Evolutionary conservation across 2,113 vertebrate species (phyloP).

Genomic region (Ariopsis seemanni): DNA sequence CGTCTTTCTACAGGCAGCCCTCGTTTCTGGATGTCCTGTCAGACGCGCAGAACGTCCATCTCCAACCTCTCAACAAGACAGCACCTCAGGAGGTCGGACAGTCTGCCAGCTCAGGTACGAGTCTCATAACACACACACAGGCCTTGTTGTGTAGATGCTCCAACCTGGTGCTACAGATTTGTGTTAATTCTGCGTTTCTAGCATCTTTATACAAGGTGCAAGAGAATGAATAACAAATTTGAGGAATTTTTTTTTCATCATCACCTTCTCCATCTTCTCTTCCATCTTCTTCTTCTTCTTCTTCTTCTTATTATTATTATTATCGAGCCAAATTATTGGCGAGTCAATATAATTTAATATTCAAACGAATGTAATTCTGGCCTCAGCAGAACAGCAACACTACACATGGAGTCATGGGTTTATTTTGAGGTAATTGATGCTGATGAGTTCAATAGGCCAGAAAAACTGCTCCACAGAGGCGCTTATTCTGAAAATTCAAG

Average conservation of each 20-base stretch:
- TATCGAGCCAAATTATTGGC: background rate
- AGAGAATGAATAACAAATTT: background rate
- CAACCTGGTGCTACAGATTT: background rate
- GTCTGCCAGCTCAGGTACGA: slow-evolving; percentile 91
- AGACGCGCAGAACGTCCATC: slow-evolving; percentile 85
- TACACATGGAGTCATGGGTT: background rate
- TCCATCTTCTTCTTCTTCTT: background rate
- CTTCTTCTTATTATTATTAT: background rate
- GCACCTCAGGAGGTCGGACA: slow-evolving; percentile 83
- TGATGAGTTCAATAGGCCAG: slow-evolving; percentile 23
- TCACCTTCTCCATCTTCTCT: background rate
- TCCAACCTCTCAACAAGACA: slow-evolving; percentile 83
- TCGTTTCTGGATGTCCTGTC: slow-evolving; percentile 91
- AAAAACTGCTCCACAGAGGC: slow-evolving; percentile 17
- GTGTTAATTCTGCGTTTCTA: background rate
- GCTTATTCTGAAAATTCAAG: background rate
- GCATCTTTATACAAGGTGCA: background rate
- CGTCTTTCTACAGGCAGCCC: slow-evolving; percentile 91
- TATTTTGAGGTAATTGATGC: slow-evolving; percentile 20
- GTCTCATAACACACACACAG: background rate
- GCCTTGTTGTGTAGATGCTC: background rate
- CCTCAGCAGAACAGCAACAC: background rate
- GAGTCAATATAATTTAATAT: background rate
- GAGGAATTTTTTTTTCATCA: background rate
- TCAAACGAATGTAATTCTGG: background rate